A percentile compares a stretch with the other conserved stretches of the same genome.
Conservation (phyloP, 2,113 vertebrate species). For the Plecotus auritus region DNA sequence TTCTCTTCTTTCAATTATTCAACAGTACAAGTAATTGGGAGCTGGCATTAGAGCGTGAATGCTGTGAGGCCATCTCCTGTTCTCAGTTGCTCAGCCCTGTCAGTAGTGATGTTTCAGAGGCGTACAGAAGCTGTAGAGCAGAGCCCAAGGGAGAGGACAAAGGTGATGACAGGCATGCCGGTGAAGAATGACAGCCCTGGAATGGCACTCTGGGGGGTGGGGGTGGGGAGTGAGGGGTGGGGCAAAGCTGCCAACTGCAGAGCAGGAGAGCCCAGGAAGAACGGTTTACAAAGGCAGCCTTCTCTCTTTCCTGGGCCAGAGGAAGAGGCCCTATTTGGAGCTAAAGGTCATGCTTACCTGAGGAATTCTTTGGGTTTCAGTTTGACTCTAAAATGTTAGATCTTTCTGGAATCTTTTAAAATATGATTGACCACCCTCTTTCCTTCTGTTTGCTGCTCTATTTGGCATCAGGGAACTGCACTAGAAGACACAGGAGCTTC, state of each 20-base stretch:
- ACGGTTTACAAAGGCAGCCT: not conserved
- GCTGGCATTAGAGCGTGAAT: slow-evolving; percentile 39
- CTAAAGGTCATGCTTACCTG: not conserved
- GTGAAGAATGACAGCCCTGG: not conserved
- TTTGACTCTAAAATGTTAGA: slow-evolving; percentile 18
- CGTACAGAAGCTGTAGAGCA: not conserved
- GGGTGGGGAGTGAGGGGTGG: not conserved
- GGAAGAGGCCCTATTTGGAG: not conserved
- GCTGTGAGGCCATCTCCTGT: slow-evolving; percentile 41
- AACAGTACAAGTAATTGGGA: slow-evolving; percentile 64
- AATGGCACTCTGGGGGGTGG: not conserved
- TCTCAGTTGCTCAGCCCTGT: slow-evolving; percentile 25
- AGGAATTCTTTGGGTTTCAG: not conserved
- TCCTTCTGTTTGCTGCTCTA: not conserved
- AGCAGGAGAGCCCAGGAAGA: not conserved
- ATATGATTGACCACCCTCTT: not conserved
- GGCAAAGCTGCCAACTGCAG: not conserved
- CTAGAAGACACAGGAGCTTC: not conserved
- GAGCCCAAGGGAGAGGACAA: not conserved
- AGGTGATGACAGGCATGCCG: not conserved
- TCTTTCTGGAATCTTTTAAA: not conserved
- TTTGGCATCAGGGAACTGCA: not conserved
- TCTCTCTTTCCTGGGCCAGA: not conserved
- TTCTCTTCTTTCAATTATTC: slow-evolving; percentile 68
- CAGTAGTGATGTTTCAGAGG: slow-evolving; percentile 28